These are phyloP conservation scores for Cenopis cana DNA, from an alignment of 2,888 invertebrate species.

Conservation along the genomic window DNA sequence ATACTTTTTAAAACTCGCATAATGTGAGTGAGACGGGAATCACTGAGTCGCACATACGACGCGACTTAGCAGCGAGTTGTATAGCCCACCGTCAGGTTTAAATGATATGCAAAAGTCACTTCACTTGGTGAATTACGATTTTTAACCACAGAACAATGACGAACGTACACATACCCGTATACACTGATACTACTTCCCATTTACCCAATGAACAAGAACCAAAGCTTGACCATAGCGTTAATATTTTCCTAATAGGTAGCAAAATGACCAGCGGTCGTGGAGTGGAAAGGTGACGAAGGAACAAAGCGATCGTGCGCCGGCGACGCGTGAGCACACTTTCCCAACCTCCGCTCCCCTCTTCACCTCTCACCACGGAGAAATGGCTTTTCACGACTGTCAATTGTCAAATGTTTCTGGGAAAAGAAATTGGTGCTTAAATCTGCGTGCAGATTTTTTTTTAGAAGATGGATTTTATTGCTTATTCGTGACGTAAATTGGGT, in stretches of 20 bases:
- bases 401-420: constrained; percentile 38
- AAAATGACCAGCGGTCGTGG: constrained; percentile 41
- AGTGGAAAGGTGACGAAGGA: constrained; percentile 49
- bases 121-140: no score
- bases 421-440: constrained; percentile 27
- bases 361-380: constrained; percentile 37
- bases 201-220: neutral
- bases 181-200: neutral
- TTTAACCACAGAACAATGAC: no score
- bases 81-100: no score
- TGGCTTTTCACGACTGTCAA: constrained; percentile 42
- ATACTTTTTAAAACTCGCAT: no score
- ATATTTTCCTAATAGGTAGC: constrained; percentile 9
- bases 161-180: no score
- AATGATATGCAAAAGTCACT: no score
- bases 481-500: neutral
- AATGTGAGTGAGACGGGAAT: no score
- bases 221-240: neutral
- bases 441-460: constrained; percentile 14
- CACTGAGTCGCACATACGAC: no score
- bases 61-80: no score
- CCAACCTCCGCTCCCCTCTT: constrained; percentile 50
- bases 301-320: constrained; percentile 55
- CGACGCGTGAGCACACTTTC: constrained; percentile 59
- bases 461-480: neutral